Evolutionary conservation across 2,888 invertebrate species (phyloP).

Genomic region (Drosophila meridiana): DNA sequence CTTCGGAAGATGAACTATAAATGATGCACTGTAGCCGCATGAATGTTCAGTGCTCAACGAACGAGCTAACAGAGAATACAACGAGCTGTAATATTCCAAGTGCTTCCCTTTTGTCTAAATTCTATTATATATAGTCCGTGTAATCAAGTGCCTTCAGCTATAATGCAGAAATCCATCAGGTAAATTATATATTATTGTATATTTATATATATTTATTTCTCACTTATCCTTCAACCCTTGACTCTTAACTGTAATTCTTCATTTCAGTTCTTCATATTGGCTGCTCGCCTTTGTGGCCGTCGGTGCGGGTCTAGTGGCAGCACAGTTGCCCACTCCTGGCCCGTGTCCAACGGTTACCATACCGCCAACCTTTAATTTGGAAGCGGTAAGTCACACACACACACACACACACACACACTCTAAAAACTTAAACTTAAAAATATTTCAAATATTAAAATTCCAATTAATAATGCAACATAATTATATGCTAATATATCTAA

Average conservation of each 20-base stretch:
- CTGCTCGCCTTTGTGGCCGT: conserved; percentile 49
- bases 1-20: conserved; percentile 62
- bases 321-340: conserved; percentile 89
- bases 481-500: too few relatives aligned
- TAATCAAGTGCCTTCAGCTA: conserved; percentile 1
- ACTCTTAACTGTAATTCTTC: neutral
- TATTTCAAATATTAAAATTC: too few relatives aligned
- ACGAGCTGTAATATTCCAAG: conserved; percentile 1
- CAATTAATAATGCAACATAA: too few relatives aligned
- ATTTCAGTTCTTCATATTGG: conserved; percentile 38
- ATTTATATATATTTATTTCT: neutral
- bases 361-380: conserved; percentile 87
- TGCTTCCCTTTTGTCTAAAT: neutral
- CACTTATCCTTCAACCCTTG: neutral
- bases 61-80: conserved; percentile 17
- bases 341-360: conserved; percentile 88
- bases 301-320: conserved; percentile 45
- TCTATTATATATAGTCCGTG: neutral
- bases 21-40: conserved; percentile 48
- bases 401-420: neutral
- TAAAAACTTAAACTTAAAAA: too few relatives aligned
- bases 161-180: conserved; percentile 32
- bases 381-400: conserved; percentile 81
- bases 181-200: conserved; percentile 1
- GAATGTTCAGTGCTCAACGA: conserved; percentile 49